Conservation (phyloP, 2,113 vertebrate genomes). For the Sminthopsis crassicaudata region DNA sequence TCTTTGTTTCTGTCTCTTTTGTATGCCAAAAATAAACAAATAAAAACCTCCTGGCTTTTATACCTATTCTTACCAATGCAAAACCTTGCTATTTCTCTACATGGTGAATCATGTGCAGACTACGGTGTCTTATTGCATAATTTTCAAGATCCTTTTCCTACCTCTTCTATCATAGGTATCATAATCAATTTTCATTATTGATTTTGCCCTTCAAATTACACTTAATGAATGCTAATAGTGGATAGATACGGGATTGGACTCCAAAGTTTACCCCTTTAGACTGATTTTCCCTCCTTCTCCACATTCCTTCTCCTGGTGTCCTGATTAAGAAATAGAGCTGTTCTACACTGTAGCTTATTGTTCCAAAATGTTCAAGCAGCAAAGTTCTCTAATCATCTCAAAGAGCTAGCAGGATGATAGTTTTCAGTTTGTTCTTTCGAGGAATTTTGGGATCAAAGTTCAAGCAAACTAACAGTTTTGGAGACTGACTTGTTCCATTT, state of each 20-base stretch:
- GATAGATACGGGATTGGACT: not conserved
- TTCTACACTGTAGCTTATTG: not conserved
- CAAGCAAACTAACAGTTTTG: not conserved
- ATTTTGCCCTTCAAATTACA: not conserved
- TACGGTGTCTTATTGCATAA: not conserved
- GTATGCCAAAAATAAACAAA: not conserved
- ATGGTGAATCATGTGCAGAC: not conserved
- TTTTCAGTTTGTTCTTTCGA: not conserved
- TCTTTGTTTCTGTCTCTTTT: no score
- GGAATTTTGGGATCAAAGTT: not conserved
- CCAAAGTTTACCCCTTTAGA: not conserved
- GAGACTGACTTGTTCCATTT: not conserved
- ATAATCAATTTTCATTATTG: not conserved
- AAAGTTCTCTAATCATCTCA: not conserved
- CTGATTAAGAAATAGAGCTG: not conserved
- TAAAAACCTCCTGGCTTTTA: not conserved
- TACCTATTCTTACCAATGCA: not conserved
- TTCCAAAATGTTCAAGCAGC: not conserved
- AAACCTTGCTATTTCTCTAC: not conserved
- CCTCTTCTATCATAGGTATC: not conserved
- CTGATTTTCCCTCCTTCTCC: not conserved
- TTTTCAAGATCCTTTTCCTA: not conserved
- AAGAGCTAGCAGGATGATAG: not conserved
- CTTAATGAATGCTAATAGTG: not conserved
- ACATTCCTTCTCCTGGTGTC: not conserved